These are phyloP conservation scores for Danio albolineatus DNA, from an alignment of 2,797 vertebrate genomes.

Conservation along the genomic window DNA sequence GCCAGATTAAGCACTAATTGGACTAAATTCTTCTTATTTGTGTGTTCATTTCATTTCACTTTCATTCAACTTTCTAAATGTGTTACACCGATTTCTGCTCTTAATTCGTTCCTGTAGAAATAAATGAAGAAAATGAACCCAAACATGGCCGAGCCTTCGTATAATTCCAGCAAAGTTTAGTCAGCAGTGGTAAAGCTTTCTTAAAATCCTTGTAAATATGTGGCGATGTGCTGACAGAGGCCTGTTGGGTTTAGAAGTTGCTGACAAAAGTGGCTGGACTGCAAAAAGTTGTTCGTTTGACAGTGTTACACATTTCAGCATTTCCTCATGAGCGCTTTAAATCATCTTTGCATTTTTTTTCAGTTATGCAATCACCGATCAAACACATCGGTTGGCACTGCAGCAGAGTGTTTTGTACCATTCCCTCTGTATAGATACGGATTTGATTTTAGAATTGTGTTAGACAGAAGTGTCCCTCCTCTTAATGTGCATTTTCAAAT, in stretches of 20 bases:
- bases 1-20: conserved; percentile 75
- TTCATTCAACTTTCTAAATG: conserved; percentile 16
- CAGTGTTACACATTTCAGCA: conserved; percentile 34
- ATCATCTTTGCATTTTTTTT: conserved; percentile 1
- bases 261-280: conserved; percentile 2
- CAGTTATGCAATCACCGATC: conserved; percentile 16
- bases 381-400: conserved; percentile 12
- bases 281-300: background rate
- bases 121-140: background rate
- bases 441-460: conserved; percentile 17
- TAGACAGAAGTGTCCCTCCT: background rate
- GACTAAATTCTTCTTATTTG: conserved; percentile 21
- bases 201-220: conserved; percentile 4
- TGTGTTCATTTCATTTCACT: conserved; percentile 38
- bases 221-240: conserved; percentile 14
- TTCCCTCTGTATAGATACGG: conserved; percentile 9
- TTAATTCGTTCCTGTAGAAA: conserved; percentile 1
- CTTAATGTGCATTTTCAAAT: background rate
- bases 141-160: conserved; percentile 6
- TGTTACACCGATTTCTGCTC: background rate
- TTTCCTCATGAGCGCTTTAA: conserved; percentile 4
- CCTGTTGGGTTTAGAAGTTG: background rate
- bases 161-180: conserved; percentile 22
- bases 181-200: background rate
- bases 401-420: conserved; percentile 21